Percentiles rank a stretch among this genome's conserved stretches.
phyloP scores from a whole-genome alignment of 2,113 vertebrate genomes.

The Potamarius usumacintae region DNA sequence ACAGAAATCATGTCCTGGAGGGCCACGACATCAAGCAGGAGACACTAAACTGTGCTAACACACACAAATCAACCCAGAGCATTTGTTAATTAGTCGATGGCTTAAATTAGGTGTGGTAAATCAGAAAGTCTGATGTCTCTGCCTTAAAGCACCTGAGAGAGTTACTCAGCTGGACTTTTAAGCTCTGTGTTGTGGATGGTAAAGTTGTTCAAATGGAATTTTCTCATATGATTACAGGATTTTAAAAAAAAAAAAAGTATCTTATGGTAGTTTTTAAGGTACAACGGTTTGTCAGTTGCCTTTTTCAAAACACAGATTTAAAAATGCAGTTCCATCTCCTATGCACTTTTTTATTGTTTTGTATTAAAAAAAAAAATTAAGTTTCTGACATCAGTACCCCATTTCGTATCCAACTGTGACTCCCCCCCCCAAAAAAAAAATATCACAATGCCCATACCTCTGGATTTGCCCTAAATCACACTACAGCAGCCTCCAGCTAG shows the following conservation, averaged over 20 bases:
- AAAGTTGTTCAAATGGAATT: background rate
- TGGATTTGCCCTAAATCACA: background rate
- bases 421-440: background rate
- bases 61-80: background rate
- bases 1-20: background rate
- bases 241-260: background rate
- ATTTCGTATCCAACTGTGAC: background rate
- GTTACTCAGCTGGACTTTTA: background rate
- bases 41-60: constrained; percentile 1
- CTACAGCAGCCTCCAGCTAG: background rate
- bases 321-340: too few species aligned
- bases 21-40: background rate
- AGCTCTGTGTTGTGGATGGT: background rate
- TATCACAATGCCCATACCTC: background rate
- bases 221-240: background rate
- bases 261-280: too few species aligned
- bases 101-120: background rate
- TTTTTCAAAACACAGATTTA: background rate
- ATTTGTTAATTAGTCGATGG: background rate
- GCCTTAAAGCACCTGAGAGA: background rate
- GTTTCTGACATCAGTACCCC: background rate
- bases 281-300: background rate
- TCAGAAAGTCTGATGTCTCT: background rate
- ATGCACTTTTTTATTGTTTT: background rate
- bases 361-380: too few species aligned